Evolutionary conservation across 2,888 invertebrate species (phyloP), one percentile per base, ranked within the genome.

Genomic region (Hemistola chrysoprasaria): DNA sequence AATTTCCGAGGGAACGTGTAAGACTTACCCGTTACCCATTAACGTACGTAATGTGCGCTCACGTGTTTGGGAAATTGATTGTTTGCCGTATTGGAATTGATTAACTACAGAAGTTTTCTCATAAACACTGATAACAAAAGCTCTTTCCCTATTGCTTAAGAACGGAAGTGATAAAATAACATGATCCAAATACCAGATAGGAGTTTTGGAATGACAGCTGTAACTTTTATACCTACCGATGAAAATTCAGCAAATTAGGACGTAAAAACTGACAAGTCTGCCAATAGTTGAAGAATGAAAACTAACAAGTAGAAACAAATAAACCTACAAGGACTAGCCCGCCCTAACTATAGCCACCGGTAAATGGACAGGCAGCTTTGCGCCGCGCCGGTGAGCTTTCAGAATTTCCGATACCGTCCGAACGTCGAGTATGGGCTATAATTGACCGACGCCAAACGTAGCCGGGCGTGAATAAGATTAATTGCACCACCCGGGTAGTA

Each of bases 401-500:
- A 27, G n/a, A 11, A 42, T 38, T 31, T 25, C 29, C 33, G 43
- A 28, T 33, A 8, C 31, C 8, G 23, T 2, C 10, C 8, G 37
- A 37, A 22, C 8, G 9, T 20, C 8, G 27, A 36, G 32, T 32
- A 26, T 7, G 33, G 37, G 22, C 40, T 37, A 47, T 47, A 44
- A 33, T 43, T 37, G 30, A 38, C 40, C 37, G 30, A 46, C 43
- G 50, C 40, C 50, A 50, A 54, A 42, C 42, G 43, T 33, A 16
- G 50, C 35, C 22, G 36, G 39, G 32, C 40, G 50, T 50, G 56
- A 59, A 53, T 53, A 57, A 59, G 56, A 60, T 62, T 55, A 54
- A 59, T 60, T 53, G 48, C 34, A 41, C 33, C 21, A 32, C 32
- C 28, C 38, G 11, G 34, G 32, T 34, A 39, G 48, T 42, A 45